phyloP scores from a whole-genome alignment of 2,113 vertebrate genomes.

The Fukomys damarensis region DNA sequence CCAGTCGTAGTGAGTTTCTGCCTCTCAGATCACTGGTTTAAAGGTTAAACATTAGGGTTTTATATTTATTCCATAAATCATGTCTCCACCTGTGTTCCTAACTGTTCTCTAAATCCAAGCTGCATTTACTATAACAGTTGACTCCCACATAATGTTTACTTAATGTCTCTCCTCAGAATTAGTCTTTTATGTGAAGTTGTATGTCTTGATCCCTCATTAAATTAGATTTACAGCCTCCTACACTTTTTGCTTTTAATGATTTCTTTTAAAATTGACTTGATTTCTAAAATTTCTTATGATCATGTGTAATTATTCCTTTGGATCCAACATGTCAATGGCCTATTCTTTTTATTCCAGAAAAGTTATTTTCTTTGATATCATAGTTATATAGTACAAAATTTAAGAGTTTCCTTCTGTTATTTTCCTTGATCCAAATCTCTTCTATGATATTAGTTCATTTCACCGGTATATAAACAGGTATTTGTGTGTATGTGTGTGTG shows the following conservation, averaged over 20 bases:
- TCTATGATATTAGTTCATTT: background rate
- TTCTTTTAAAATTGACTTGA: conserved; percentile 46
- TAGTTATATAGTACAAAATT: background rate
- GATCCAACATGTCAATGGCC: background rate
- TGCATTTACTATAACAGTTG: conserved; percentile 29
- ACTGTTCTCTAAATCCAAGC: background rate
- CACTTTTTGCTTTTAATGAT: conserved; percentile 39
- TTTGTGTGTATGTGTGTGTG: background rate
- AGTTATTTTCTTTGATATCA: conserved; percentile 16
- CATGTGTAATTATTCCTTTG: background rate
- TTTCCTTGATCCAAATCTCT: background rate
- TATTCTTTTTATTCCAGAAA: conserved; percentile 25
- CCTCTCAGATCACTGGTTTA: background rate
- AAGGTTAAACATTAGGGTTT: conserved; percentile 25
- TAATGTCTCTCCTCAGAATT: conserved; percentile 52
- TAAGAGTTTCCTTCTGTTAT: background rate
- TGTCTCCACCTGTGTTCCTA: background rate
- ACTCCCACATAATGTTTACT: conserved; percentile 55
- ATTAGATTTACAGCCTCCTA: conserved; percentile 62
- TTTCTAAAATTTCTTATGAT: conserved; percentile 26
- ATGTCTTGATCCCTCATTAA: conserved; percentile 61
- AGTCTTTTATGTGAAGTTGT: conserved; percentile 49
- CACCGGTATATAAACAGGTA: background rate
- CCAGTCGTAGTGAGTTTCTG: background rate
- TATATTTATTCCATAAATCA: background rate